A percentile compares a stretch with the other conserved stretches of the same genome.
Conservation (phyloP, 1,140 invertebrate species). For the Heliconius hewitsoni region DNA sequence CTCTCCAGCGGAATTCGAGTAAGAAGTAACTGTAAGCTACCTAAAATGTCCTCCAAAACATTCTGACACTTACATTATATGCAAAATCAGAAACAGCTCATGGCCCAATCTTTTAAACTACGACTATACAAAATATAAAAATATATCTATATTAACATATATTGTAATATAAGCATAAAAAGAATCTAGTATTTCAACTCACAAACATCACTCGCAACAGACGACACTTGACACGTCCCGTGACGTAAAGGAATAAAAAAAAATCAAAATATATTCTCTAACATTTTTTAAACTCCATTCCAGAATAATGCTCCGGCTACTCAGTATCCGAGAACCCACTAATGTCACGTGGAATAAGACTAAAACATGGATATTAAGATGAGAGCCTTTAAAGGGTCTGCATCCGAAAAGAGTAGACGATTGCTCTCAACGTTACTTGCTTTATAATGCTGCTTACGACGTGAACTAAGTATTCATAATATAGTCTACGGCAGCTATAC, state of each 20-base stretch:
- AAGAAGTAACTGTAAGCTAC: neutral
- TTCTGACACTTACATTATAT: neutral
- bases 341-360: conserved; percentile 74
- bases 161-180: neutral
- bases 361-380: conserved; percentile 75
- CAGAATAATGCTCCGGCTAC: conserved; percentile 54
- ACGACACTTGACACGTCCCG: neutral
- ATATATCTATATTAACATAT: neutral
- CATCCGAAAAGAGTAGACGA: conserved; percentile 64
- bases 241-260: neutral
- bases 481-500: conserved; percentile 17
- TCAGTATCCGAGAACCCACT: conserved; percentile 53
- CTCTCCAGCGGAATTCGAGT: neutral
- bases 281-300: neutral
- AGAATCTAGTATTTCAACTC: neutral
- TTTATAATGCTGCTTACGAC: conserved; percentile 41
- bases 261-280: neutral
- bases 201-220: neutral
- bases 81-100: neutral
- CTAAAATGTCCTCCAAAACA: neutral
- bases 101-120: neutral
- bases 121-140: neutral
- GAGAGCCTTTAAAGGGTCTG: conserved; percentile 67
- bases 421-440: conserved; percentile 48
- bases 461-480: conserved; percentile 36